Evolutionary conservation across 2,113 vertebrate species (phyloP), one percentile per base, ranked within the genome.

Genomic region (Parus major): DNA sequence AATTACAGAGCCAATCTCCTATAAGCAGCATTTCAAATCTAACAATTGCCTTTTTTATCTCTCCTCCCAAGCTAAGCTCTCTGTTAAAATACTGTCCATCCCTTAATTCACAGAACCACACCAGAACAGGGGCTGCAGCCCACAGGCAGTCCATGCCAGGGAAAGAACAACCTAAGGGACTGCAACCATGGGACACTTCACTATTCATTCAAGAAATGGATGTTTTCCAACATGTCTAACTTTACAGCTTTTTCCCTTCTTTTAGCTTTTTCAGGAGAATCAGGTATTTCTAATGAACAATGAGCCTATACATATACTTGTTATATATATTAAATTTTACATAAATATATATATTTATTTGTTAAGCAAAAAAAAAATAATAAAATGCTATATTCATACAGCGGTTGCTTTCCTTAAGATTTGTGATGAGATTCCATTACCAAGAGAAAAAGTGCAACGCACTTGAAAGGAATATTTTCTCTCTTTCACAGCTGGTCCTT

Each of bases 361-460:
- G 4, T 12, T 66, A 65, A 66, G 27, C 0, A 70, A 60, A 28
- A 44, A 23, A 9, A 61, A 61, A 55, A 33, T 36, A 36, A 39
- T 12, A 35, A 50, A n/a, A 9, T 8, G 15, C 3, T 63, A 10
- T 27, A 27, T 59, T 55, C 19, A n/a, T 49, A 76, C 29, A 36
- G 19, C 47, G 55, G 14, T 33, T 19, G 2, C 8, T 95, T 90
- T 88, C 44, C 50, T 75, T 80, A 61, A 63, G 27, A 11, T 29
- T 70, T 97, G 3, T 55, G n/a, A 84, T 68, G n/a, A 73, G 44
- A 92, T 81, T 73, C 22, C n/a, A 86, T 81, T 94, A 92, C 36
- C 33, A 68, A 59, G 29, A 76, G 28, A 90, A 95, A 91, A 87
- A 84, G 5, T 70, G 52, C 16, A 80, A 9, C n/a, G 8, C 25